phyloP scores from a whole-genome alignment of 2,797 vertebrate genomes.

The Echeneis naucrates region DNA sequence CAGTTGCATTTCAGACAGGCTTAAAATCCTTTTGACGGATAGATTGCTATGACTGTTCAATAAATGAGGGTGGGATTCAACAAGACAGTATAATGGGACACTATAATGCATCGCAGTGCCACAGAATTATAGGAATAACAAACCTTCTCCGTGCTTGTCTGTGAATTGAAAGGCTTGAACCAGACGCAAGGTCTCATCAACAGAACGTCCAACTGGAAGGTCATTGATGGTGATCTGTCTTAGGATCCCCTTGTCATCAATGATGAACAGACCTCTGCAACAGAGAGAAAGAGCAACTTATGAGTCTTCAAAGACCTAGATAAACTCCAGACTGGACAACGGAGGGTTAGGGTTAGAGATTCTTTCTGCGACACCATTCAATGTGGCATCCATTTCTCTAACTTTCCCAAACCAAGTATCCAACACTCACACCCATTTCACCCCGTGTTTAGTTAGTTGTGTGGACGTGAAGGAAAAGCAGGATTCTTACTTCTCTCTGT shows the following conservation, averaged over 20 bases:
- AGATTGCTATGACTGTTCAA: not conserved
- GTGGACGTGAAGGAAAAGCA: not conserved
- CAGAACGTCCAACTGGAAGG: constrained; percentile 95
- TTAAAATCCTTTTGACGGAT: not conserved
- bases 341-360: not conserved
- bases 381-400: not conserved
- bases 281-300: not conserved
- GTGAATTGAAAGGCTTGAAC: constrained; percentile 99
- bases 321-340: not conserved
- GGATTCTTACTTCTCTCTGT: not conserved
- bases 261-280: constrained; percentile 94
- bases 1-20: not conserved
- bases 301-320: not conserved
- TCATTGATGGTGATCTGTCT: constrained; percentile 99
- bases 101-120: not conserved
- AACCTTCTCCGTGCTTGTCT: constrained; percentile 98
- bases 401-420: not conserved
- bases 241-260: constrained; percentile 94
- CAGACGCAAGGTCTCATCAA: constrained; percentile 95
- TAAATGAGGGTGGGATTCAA: not conserved
- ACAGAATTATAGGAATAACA: not conserved
- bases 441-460: not conserved
- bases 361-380: not conserved
- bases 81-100: not conserved
- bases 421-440: not conserved